phyloP scores from a whole-genome alignment of 2,113 vertebrate genomes.

The Cranoglanis bouderius region DNA sequence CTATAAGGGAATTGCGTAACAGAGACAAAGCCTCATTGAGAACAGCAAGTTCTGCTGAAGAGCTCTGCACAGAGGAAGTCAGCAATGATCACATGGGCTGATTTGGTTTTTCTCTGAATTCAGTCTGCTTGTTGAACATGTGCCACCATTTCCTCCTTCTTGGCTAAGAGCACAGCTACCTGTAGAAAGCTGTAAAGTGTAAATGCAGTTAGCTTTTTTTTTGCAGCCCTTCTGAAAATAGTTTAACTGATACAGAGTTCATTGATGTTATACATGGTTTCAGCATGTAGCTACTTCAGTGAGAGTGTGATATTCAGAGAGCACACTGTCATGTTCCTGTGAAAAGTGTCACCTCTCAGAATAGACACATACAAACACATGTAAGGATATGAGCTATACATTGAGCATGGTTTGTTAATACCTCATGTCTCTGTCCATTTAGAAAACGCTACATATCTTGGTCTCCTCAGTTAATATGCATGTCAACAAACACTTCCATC shows the following conservation, averaged over 20 bases:
- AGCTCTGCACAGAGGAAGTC: slow-evolving; percentile 74
- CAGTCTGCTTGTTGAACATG: slow-evolving; percentile 46
- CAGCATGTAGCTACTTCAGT: neutral
- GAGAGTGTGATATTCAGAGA: neutral
- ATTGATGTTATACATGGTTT: neutral
- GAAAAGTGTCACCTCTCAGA: slow-evolving; percentile 25
- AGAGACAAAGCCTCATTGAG: slow-evolving; percentile 52
- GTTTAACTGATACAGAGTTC: neutral
- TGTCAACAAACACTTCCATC: neutral
- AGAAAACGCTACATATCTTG: neutral
- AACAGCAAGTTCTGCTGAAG: slow-evolving; percentile 69
- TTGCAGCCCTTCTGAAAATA: neutral
- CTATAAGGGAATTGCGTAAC: slow-evolving; percentile 58
- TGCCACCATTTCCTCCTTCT: slow-evolving; percentile 65
- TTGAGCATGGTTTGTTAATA: neutral
- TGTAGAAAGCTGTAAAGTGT: neutral
- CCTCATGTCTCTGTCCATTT: neutral
- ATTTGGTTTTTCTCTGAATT: slow-evolving; percentile 84
- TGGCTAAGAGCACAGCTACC: slow-evolving; percentile 17
- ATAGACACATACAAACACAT: neutral
- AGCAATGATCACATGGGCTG: slow-evolving; percentile 64
- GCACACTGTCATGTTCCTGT: neutral
- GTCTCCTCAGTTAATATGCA: neutral
- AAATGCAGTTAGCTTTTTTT: neutral
- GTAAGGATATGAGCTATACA: neutral